phyloP scores from a whole-genome alignment of 2,113 vertebrate species.

The Anser cygnoides region DNA sequence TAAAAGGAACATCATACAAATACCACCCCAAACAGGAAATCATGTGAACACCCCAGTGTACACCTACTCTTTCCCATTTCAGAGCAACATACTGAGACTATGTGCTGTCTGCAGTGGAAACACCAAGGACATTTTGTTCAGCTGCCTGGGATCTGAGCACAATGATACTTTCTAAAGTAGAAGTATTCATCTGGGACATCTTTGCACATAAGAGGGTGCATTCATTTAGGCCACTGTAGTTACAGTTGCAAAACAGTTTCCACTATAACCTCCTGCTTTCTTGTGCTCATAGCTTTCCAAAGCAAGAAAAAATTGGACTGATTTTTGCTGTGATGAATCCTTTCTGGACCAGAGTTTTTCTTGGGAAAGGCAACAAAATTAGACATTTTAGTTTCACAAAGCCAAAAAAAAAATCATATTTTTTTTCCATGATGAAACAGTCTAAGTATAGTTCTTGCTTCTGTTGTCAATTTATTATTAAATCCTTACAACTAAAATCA shows the following conservation, averaged over 20 bases:
- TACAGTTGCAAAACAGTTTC: slow-evolving; percentile 64
- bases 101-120: not conserved
- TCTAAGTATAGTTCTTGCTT: not conserved
- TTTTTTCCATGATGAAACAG: not conserved
- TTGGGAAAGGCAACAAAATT: not conserved
- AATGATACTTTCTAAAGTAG: slow-evolving; percentile 34
- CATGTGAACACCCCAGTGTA: not conserved
- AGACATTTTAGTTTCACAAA: not conserved
- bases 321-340: slow-evolving; percentile 22
- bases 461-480: not conserved
- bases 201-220: slow-evolving; percentile 30
- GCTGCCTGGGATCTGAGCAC: slow-evolving; percentile 3
- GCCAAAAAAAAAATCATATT: rapidly evolving
- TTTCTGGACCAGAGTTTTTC: not conserved
- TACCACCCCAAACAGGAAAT: slow-evolving; percentile 45
- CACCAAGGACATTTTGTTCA: slow-evolving; percentile 53
- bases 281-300: not conserved
- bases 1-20: slow-evolving; percentile 43
- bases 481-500: not conserved
- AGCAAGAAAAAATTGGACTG: not conserved
- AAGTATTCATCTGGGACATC: slow-evolving; percentile 52
- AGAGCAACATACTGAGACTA: slow-evolving; percentile 6
- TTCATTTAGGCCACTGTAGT: slow-evolving; percentile 49
- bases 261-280: slow-evolving; percentile 29
- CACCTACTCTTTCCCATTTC: slow-evolving; percentile 30